Conservation (phyloP, 1,140 invertebrate genomes). For the Drosophila busckii region DNA sequence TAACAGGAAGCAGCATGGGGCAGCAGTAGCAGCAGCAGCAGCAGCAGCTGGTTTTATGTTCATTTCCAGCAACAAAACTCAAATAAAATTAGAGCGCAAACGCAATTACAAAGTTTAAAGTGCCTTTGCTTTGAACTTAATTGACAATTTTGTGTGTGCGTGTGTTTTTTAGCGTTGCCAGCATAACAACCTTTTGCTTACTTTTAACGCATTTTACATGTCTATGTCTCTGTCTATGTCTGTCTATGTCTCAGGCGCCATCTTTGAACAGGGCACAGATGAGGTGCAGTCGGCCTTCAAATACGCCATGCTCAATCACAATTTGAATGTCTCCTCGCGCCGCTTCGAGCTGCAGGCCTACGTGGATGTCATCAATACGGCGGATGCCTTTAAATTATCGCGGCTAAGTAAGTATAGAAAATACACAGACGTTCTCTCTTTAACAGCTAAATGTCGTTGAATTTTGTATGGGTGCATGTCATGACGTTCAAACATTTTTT, state of each 20-base stretch:
- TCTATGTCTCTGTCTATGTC: background rate
- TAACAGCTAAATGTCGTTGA: too few relatives aligned
- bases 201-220: conserved; percentile 17
- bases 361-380: conserved; percentile 94
- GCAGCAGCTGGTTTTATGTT: conserved; percentile 18
- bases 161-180: too few relatives aligned
- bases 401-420: conserved; percentile 87
- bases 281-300: conserved; percentile 93
- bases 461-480: too few relatives aligned
- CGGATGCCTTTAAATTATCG: conserved; percentile 93
- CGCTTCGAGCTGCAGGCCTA: conserved; percentile 91
- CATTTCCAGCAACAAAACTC: conserved; percentile 29
- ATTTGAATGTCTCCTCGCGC: conserved; percentile 86
- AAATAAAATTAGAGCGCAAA: conserved; percentile 68
- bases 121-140: conserved; percentile 72
- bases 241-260: conserved; percentile 83
- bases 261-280: conserved; percentile 93
- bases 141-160: conserved; percentile 68
- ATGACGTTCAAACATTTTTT: too few relatives aligned
- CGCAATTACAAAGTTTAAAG: conserved; percentile 76
- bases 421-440: too few relatives aligned
- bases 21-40: conserved; percentile 9
- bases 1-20: conserved; percentile 3
- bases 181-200: conserved; percentile 31
- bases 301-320: conserved; percentile 90